Conservation (phyloP, 2,113 vertebrate genomes). For the Rhinolophus sinicus region DNA sequence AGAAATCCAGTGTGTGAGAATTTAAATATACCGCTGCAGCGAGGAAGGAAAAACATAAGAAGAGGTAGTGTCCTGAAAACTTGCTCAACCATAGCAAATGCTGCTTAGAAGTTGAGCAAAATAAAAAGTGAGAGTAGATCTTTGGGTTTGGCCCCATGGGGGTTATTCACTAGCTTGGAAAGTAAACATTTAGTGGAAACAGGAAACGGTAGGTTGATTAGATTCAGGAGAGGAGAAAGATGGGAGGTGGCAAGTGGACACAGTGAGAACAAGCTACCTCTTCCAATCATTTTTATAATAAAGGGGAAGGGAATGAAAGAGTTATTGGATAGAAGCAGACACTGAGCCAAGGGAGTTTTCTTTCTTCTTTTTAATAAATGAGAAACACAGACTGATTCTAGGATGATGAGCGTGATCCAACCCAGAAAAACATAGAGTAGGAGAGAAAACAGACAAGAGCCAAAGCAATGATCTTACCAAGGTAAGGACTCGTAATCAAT, state of each 20-base stretch:
- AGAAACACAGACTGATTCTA: not conserved
- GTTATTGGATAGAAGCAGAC: not conserved
- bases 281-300: not conserved
- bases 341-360: not conserved
- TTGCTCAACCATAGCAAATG: not conserved
- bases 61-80: not conserved
- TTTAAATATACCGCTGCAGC: rapidly evolving
- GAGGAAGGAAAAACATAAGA: not conserved
- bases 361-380: not conserved
- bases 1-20: not conserved
- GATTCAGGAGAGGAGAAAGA: not conserved
- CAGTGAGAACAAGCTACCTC: not conserved
- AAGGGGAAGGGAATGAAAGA: not conserved
- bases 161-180: not conserved
- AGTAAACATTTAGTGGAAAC: not conserved
- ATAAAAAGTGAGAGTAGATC: not conserved
- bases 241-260: not conserved
- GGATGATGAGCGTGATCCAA: not conserved
- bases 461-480: not conserved
- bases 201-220: not conserved
- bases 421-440: not conserved
- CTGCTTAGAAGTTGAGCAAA: not conserved
- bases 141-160: not conserved
- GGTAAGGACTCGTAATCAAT: not conserved
- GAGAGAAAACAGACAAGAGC: not conserved